Conservation (phyloP, 1,140 invertebrate species). For the Antheraea pernyi region DNA sequence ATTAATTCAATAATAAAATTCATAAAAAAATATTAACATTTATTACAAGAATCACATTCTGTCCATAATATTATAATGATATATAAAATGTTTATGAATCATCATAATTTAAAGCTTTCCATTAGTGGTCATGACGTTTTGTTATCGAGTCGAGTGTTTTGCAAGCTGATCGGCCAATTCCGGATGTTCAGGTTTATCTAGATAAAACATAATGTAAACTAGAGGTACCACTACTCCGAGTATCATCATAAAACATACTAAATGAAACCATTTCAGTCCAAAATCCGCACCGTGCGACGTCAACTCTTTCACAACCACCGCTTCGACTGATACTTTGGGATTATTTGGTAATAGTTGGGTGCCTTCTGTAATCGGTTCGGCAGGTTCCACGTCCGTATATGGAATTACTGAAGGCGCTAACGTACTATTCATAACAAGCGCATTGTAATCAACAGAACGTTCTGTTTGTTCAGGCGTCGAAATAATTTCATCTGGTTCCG, state of each 20-base stretch:
- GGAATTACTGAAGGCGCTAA: slow-evolving; percentile 57
- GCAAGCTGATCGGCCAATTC: slow-evolving; percentile 38
- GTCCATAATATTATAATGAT: slow-evolving; percentile 36
- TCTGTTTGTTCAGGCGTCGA: slow-evolving; percentile 40
- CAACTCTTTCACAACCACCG: slow-evolving; percentile 72
- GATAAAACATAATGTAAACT: slow-evolving; percentile 75
- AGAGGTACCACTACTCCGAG: slow-evolving; percentile 82
- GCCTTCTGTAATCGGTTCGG: slow-evolving; percentile 57
- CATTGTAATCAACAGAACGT: slow-evolving; percentile 66
- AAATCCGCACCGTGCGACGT: slow-evolving; percentile 66
- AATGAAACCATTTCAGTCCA: slow-evolving; percentile 83
- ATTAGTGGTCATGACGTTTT: slow-evolving; percentile 36
- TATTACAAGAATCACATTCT: slow-evolving; percentile 58
- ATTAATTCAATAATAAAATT: slow-evolving; percentile 10
- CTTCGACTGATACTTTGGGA: slow-evolving; percentile 59
- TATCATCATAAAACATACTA: slow-evolving; percentile 81
- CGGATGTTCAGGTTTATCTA: slow-evolving; percentile 1
- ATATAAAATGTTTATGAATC: slow-evolving; percentile 30
- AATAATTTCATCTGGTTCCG: slow-evolving; percentile 22
- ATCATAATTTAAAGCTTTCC: slow-evolving; percentile 63
- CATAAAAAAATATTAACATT: slow-evolving; percentile 32
- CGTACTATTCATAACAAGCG: slow-evolving; percentile 66
- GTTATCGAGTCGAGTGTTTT: slow-evolving; percentile 45
- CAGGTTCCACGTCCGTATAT: slow-evolving; percentile 57
- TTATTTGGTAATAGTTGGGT: slow-evolving; percentile 62